phyloP scores from a whole-genome alignment of 1,140 invertebrate genomes.

The Dendrolimus punctatus region DNA sequence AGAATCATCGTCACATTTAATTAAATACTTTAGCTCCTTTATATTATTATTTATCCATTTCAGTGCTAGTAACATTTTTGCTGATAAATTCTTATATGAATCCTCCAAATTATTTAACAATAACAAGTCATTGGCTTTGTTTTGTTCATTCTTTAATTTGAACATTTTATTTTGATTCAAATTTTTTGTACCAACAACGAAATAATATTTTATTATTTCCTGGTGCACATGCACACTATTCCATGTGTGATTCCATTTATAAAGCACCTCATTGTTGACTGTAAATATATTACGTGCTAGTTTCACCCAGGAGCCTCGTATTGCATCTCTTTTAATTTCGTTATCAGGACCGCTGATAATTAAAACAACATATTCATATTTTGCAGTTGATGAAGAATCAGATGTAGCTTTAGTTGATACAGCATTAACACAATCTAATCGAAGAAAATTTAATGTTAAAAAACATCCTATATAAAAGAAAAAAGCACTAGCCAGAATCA shows the following conservation, averaged over 20 bases:
- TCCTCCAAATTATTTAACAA: conserved; percentile 44
- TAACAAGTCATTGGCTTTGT: conserved; percentile 41
- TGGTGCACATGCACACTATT: conserved; percentile 15
- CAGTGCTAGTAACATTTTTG: conserved; percentile 40
- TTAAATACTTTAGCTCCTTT: conserved; percentile 46
- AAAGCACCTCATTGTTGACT: conserved; percentile 50
- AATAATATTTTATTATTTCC: conserved; percentile 45
- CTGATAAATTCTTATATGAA: conserved; percentile 46
- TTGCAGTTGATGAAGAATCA: conserved; percentile 13
- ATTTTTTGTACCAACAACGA: conserved; percentile 40
- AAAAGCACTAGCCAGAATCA: conserved; percentile 44
- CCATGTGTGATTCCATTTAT: conserved; percentile 52
- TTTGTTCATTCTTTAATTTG: conserved; percentile 35
- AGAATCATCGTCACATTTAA: conserved; percentile 67
- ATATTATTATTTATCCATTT: conserved; percentile 41
- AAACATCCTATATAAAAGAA: conserved; percentile 58
- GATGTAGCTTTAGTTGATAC: conserved; percentile 9
- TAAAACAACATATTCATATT: conserved; percentile 45
- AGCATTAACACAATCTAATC: conserved; percentile 39
- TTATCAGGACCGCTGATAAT: conserved; percentile 48
- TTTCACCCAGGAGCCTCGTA: conserved; percentile 52
- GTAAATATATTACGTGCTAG: conserved; percentile 47
- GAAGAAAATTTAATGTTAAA: conserved; percentile 42
- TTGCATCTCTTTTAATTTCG: conserved; percentile 43
- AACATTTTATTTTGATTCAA: conserved; percentile 22